Conservation (phyloP, 2,797 vertebrate species). For the Rhinichthys osculus region DNA sequence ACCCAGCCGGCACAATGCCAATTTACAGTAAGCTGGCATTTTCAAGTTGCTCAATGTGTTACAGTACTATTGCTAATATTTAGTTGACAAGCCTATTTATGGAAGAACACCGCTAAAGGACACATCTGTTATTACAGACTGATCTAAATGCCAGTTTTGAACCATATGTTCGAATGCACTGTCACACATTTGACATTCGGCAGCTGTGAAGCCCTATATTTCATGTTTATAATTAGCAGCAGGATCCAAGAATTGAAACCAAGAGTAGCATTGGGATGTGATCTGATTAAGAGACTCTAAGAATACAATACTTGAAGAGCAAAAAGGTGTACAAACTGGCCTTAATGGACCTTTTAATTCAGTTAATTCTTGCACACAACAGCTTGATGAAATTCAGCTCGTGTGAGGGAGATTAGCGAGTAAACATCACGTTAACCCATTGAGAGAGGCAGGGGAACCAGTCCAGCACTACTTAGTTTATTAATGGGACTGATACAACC, state of each 20-base stretch:
- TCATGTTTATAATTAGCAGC: slow-evolving; percentile 44
- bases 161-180: neutral
- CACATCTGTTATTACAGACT: neutral
- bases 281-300: slow-evolving; percentile 54
- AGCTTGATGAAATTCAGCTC: slow-evolving; percentile 43
- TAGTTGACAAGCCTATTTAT: slow-evolving; percentile 9
- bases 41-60: slow-evolving; percentile 32
- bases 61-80: slow-evolving; percentile 36
- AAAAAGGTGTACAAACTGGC: slow-evolving; percentile 49
- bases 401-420: slow-evolving; percentile 62
- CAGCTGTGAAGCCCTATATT: slow-evolving; percentile 50
- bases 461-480: slow-evolving; percentile 64
- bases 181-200: slow-evolving; percentile 3
- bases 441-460: slow-evolving; percentile 67
- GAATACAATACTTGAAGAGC: slow-evolving; percentile 49
- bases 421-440: slow-evolving; percentile 65
- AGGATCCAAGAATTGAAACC: slow-evolving; percentile 52
- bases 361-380: slow-evolving; percentile 29
- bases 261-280: slow-evolving; percentile 52
- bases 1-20: slow-evolving; percentile 47
- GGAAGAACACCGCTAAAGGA: slow-evolving; percentile 23
- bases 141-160: slow-evolving; percentile 1
- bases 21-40: slow-evolving; percentile 44
- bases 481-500: slow-evolving; percentile 67
- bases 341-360: slow-evolving; percentile 45